Conservation (phyloP, 2,113 vertebrate genomes). For the Aphyosemion australe region DNA sequence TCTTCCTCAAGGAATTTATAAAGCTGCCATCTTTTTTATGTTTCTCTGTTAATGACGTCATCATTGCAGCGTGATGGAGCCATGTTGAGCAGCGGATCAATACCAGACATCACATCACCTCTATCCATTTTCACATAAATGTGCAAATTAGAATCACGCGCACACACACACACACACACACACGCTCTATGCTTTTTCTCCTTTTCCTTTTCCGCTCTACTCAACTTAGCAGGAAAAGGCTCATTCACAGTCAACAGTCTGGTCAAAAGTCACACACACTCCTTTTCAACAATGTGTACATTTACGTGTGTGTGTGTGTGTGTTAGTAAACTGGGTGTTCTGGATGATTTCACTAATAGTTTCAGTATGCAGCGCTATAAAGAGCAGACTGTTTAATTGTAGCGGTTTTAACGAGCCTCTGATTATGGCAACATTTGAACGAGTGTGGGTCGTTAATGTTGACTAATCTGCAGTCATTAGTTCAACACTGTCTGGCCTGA, state of each 20-base stretch:
- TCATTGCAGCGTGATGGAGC: slow-evolving; percentile 65
- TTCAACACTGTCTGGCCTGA: slow-evolving; percentile 72
- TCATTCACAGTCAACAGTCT: slow-evolving; percentile 49
- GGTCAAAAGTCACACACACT: slow-evolving; percentile 38
- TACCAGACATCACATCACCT: slow-evolving; percentile 75
- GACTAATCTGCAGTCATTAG: slow-evolving; percentile 78
- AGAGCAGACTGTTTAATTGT: slow-evolving; percentile 78
- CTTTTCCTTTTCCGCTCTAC: neutral
- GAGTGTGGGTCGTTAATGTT: slow-evolving; percentile 73
- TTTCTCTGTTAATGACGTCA: slow-evolving; percentile 47
- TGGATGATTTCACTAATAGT: slow-evolving; percentile 77
- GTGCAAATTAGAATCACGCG: neutral
- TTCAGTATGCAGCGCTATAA: slow-evolving; percentile 73
- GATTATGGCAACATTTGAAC: slow-evolving; percentile 72
- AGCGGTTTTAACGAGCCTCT: slow-evolving; percentile 73
- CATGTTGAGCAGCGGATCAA: slow-evolving; percentile 69
- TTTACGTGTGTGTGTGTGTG: slow-evolving; percentile 46
- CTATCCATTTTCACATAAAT: slow-evolving; percentile 52
- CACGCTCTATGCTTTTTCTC: neutral
- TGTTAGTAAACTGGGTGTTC: slow-evolving; percentile 74
- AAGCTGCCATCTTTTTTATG: slow-evolving; percentile 11
- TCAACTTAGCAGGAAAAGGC: slow-evolving; percentile 39
- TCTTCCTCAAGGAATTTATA: slow-evolving; percentile 26
- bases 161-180: neutral
- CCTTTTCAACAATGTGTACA: slow-evolving; percentile 17